phyloP scores from a whole-genome alignment of 2,888 invertebrate species.

The Aphidoletes aphidimyza region DNA sequence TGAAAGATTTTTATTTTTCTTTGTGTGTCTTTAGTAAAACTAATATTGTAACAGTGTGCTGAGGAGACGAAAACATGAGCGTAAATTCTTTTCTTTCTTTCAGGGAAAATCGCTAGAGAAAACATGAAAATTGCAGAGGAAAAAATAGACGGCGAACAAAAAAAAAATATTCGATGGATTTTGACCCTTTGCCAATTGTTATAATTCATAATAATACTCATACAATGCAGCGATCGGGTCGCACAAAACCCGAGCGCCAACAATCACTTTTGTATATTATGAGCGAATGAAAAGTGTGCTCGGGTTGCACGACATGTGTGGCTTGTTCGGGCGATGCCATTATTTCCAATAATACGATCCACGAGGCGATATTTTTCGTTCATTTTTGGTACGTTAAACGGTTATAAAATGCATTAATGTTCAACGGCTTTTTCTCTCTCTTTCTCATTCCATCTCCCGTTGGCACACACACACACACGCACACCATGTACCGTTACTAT shows the following conservation, averaged over 20 bases:
- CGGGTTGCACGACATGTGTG: conserved; percentile 43
- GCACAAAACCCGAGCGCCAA: not conserved
- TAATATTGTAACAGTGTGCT: not conserved
- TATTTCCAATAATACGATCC: conserved; percentile 43
- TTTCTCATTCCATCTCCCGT: not conserved
- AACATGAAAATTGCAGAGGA: not conserved
- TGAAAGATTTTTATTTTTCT: conserved; percentile 10
- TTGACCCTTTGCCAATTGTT: conserved; percentile 50
- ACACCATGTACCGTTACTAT: conserved; percentile 4
- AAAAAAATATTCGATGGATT: conserved; percentile 3
- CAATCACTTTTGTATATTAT: conserved; percentile 42
- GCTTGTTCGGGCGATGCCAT: conserved; percentile 35
- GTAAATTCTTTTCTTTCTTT: not conserved
- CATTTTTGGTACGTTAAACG: conserved; percentile 45
- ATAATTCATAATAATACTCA: conserved; percentile 43
- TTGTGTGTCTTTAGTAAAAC: conserved; percentile 29
- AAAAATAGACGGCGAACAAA: not conserved
- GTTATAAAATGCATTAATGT: conserved; percentile 22
- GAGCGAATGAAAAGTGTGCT: conserved; percentile 32
- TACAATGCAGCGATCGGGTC: not conserved
- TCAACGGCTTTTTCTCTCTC: not conserved
- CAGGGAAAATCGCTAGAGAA: conserved; percentile 19
- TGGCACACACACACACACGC: not conserved
- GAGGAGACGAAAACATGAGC: not conserved
- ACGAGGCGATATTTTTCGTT: conserved; percentile 36